A percentile compares a stretch with the other conserved stretches of the same genome.
Conservation (phyloP, 2,888 invertebrate species). For the Hypselothyrea guttata region DNA sequence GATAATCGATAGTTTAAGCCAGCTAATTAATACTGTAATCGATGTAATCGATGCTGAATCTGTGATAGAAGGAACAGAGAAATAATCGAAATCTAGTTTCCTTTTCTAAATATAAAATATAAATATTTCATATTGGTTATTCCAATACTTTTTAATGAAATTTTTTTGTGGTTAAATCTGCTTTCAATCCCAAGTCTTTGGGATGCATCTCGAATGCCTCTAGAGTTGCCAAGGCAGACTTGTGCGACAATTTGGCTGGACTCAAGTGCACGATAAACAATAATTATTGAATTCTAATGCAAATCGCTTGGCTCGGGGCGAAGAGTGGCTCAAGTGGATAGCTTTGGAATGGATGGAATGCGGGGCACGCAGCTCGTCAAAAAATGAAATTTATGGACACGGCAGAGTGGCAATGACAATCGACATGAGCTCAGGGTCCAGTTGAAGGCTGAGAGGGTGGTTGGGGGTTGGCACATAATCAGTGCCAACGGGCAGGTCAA, state of each 20-base stretch:
- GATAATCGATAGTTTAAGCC: no score
- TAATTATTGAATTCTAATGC: constrained; percentile 69
- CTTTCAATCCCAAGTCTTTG: constrained; percentile 2
- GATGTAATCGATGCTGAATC: no score
- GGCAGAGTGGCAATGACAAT: constrained; percentile 69
- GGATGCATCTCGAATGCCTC: background rate
- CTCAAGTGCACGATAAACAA: constrained; percentile 69
- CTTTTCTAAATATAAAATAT: no score
- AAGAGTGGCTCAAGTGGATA: constrained; percentile 46
- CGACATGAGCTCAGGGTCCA: constrained; percentile 51
- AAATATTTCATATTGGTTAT: no score
- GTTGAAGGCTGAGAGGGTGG: constrained; percentile 26
- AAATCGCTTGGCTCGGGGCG: constrained; percentile 37
- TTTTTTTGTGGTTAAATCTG: background rate
- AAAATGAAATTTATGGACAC: constrained; percentile 69
- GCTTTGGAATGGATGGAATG: constrained; percentile 7
- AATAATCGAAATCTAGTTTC: no score
- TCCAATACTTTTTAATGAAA: no score
- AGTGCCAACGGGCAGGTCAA: constrained; percentile 58
- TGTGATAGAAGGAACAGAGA: no score
- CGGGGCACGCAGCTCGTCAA: constrained; percentile 54
- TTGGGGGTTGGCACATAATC: constrained; percentile 66
- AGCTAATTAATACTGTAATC: no score
- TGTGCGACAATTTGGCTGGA: constrained; percentile 37
- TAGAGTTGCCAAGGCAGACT: background rate